Base-by-base conservation (phyloP, 2,888 invertebrate species). In the Drosophila meridionalis region DNA sequence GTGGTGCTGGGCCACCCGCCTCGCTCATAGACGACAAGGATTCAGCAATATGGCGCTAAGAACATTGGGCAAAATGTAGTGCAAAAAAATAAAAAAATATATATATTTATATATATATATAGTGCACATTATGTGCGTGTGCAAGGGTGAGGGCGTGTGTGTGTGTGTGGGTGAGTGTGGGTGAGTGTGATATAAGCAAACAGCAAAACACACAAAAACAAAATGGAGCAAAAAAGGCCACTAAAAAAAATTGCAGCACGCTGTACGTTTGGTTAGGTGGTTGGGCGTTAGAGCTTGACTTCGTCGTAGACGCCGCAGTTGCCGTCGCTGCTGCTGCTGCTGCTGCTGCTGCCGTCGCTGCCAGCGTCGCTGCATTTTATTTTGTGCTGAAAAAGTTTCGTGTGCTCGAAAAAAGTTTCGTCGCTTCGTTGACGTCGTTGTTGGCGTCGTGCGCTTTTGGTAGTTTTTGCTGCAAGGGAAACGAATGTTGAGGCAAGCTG, bases 301-400 rank as follows among this genome's bases (percentile, higher is more conserved):
- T 58, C 58, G 58, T 45, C 45, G 58, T 45, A 45, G 45, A 30
- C 57, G 45, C 12, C 34, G 57, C 57, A 3, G 42, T 38, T 43
- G 83, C 70, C 68, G 78, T 66, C 45, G 63, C 50, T 47, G 58
- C 36, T 32, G 78, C 53, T 36, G 66, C 48, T n/a, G 59, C n/a
- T 7, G 59, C 20, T 40, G 52, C 52, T 11, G 67, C 60, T 30
- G 62, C 48, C 60, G 70, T 63, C 73, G 71, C 71, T 71, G 79
- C 77, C 61, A 52, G 57, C 79, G 74, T 69, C 81, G 72, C 87
- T 87, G 90, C 86, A 90, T 87, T 87, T 90, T 86, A 90, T 87
- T 90, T 87, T 91, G 89, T 87, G 92, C 92, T 92, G 91, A 92
- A 92, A 93, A 92, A 93, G 92, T 93, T 93, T 93, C 91, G 93